Evolutionary conservation across 2,113 vertebrate species (phyloP), one percentile per base, ranked within the genome.

Genomic region (Smithornis capensis): DNA sequence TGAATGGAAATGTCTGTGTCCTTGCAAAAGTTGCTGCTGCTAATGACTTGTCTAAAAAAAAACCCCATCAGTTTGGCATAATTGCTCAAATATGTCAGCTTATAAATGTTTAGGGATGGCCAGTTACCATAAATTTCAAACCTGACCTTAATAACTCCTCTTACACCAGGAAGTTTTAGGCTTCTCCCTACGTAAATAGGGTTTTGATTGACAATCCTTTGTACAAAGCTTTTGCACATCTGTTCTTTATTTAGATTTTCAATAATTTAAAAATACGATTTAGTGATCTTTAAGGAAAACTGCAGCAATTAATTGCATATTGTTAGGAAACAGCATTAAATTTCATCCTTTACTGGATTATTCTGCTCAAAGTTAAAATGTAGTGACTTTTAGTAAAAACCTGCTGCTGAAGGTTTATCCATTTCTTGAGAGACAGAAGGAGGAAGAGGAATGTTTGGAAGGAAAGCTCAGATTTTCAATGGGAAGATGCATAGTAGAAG

Each of bases 341-440:
- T 80, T 91, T 71, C 60, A 81, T 71, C 89, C 60, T 78, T 63
- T 83, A 64, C 22, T 47, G 64, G 52, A 29, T 64, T 23, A 81
- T 89, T 95, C 49, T 83, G 42, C 71, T 90, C 63, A 7, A 63
- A 12, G 14, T 77, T 83, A 53, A 50, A 86, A 87, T 45, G 47
- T 62, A 77, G 28, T 95, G 95, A 92, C 92, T 83, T 94, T 92
- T 95, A 68, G 19, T 89, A 52, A 94, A 71, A 65, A 82, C 75
- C 60, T 82, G 74, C 69, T 79, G 56, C 78, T 75, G 55, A 31
- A 93, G 16, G 28, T 70, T 83, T 70, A 74, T 75, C 23, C 27
- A 42, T 47, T 86, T n/a, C 27, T 65, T 53, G 69, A 47, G 60
- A 82, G 47, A 44, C 0, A 52, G 71, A 74, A 23, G 15, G 53